These are phyloP conservation scores for Torymus tubicola DNA, from an alignment of 2,888 invertebrate genomes.

Conservation along the genomic window DNA sequence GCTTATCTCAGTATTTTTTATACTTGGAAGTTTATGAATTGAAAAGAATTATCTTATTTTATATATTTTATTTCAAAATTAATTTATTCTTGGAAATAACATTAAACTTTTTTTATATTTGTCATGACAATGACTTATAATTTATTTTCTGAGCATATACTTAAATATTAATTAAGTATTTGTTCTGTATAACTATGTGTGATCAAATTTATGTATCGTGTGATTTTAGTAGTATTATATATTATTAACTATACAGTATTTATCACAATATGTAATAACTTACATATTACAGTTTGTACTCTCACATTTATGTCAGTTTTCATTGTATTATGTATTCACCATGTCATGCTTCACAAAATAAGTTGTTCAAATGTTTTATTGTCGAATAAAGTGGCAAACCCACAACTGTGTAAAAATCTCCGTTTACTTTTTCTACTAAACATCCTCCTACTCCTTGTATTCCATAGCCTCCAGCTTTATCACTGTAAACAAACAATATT, in stretches of 20 bases:
- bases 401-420: slow-evolving; percentile 92
- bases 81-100: slow-evolving; percentile 21
- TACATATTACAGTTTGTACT: slow-evolving; percentile 54
- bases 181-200: slow-evolving; percentile 32
- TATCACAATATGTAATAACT: slow-evolving; percentile 53
- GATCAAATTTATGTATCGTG: slow-evolving; percentile 40
- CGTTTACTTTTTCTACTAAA: slow-evolving; percentile 88
- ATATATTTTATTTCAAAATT: slow-evolving; percentile 18
- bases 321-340: slow-evolving; percentile 47
- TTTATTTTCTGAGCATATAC: slow-evolving; percentile 23
- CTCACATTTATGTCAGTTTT: slow-evolving; percentile 54
- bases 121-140: not conserved
- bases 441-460: slow-evolving; percentile 91
- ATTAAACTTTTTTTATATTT: no score
- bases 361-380: slow-evolving; percentile 67
- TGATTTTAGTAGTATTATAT: slow-evolving; percentile 48
- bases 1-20: slow-evolving; percentile 53
- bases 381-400: slow-evolving; percentile 86
- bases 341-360: slow-evolving; percentile 61
- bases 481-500: slow-evolving; percentile 78
- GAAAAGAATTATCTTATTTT: slow-evolving; percentile 17
- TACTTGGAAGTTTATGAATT: slow-evolving; percentile 41
- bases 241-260: slow-evolving; percentile 53
- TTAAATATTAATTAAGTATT: slow-evolving; percentile 26
- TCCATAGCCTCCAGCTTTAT: slow-evolving; percentile 95